These are phyloP conservation scores for Chalcosyrphus nemorum DNA, from an alignment of 2,888 invertebrate species.

Conservation along the genomic window DNA sequence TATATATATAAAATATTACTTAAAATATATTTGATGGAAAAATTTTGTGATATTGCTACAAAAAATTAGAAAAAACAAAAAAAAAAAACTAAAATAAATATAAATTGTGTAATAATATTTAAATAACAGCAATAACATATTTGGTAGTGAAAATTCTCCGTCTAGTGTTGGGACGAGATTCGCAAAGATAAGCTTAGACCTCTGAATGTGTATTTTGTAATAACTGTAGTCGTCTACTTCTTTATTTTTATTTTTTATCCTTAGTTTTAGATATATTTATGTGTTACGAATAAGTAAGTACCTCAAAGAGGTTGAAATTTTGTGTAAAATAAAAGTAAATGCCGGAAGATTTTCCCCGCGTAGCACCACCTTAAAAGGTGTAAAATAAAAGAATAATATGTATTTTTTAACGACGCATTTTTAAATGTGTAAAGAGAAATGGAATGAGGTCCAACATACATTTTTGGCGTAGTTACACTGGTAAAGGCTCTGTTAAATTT, in stretches of 20 bases:
- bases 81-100: constrained; percentile 26
- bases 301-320: constrained; percentile 59
- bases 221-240: constrained; percentile 34
- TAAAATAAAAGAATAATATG: not conserved
- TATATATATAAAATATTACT: constrained; percentile 44
- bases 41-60: constrained; percentile 75
- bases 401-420: not conserved
- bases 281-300: constrained; percentile 55
- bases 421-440: not conserved
- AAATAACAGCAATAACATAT: constrained; percentile 72
- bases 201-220: constrained; percentile 70
- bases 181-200: constrained; percentile 61
- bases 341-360: not conserved
- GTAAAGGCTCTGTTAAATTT: no score
- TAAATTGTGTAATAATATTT: constrained; percentile 57
- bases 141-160: constrained; percentile 68
- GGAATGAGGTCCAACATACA: not conserved
- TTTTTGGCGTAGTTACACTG: not conserved
- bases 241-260: constrained; percentile 33
- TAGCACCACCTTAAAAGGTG: not conserved
- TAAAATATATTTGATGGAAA: constrained; percentile 68
- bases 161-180: constrained; percentile 44
- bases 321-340: not conserved
- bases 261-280: constrained; percentile 66
- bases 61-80: constrained; percentile 63